Percentiles rank a stretch among this genome's conserved stretches.
phyloP scores from a whole-genome alignment of 2,797 vertebrate genomes.

The Babyrousa celebensis region DNA sequence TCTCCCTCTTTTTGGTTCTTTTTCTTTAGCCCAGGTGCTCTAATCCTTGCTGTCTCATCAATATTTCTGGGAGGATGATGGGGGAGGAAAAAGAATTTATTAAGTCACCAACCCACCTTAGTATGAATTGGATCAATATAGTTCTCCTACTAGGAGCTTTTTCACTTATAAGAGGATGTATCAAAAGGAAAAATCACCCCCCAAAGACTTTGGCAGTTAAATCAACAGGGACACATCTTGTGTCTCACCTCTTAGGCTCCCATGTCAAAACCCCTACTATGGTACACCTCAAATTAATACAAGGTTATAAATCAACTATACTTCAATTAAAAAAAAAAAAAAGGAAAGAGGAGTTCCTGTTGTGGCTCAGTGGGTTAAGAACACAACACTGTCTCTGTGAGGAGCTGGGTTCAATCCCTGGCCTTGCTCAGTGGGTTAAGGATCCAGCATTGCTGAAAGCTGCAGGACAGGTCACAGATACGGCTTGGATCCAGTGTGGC shows the following conservation, averaged over 20 bases:
- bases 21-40: not conserved
- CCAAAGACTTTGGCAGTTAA: not conserved
- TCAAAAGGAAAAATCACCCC: not conserved
- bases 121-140: constrained; percentile 6
- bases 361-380: too few species aligned
- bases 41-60: not conserved
- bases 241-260: not conserved
- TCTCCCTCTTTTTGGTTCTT: not conserved
- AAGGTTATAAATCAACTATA: too few species aligned
- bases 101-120: not conserved
- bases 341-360: too few species aligned
- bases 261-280: not conserved
- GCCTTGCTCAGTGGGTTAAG: too few species aligned
- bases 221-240: not conserved
- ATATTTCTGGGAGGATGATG: not conserved
- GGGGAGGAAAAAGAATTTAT: not conserved
- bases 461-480: too few species aligned
- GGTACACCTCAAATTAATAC: too few species aligned
- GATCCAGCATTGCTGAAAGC: too few species aligned
- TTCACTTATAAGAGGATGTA: not conserved
- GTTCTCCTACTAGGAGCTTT: not conserved
- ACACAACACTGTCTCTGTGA: too few species aligned
- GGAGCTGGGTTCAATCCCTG: too few species aligned
- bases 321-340: too few species aligned
- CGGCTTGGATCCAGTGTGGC: too few species aligned